phyloP scores from a whole-genome alignment of 1,140 invertebrate genomes.

The Campoletis sonorensis region DNA sequence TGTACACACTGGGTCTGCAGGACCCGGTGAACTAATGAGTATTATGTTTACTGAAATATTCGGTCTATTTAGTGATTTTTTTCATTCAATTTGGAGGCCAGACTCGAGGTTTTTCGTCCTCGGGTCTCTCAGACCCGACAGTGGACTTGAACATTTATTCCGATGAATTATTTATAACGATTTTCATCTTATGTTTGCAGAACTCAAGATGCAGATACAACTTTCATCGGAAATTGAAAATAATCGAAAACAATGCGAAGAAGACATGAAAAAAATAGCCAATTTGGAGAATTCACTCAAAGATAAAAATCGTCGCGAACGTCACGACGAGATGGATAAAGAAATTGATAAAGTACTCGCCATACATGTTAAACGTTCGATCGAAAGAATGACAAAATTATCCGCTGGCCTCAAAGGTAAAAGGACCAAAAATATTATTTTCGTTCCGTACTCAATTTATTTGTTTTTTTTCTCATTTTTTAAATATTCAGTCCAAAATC shows the following conservation, averaged over 20 bases:
- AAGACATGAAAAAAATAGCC: constrained; percentile 4
- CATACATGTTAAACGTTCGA: constrained; percentile 36
- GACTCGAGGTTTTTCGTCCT: background rate
- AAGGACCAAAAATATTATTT: background rate
- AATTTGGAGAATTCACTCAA: background rate
- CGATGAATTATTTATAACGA: too few species aligned
- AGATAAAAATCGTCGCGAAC: constrained; percentile 10
- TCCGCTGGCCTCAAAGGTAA: constrained; percentile 31
- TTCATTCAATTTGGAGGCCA: background rate
- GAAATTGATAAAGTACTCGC: constrained; percentile 20
- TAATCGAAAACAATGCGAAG: constrained; percentile 32
- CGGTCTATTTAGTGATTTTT: too few species aligned
- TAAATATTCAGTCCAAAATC: background rate
- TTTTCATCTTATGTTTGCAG: background rate
- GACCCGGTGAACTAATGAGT: too few species aligned
- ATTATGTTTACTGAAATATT: too few species aligned
- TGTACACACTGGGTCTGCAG: too few species aligned
- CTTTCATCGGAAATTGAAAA: constrained; percentile 1
- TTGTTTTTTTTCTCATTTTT: background rate
- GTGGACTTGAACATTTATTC: background rate
- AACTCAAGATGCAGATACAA: background rate
- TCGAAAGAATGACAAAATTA: constrained; percentile 28
- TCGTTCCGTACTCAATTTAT: background rate
- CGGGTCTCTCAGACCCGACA: too few species aligned
- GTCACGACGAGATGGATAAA: background rate